These are phyloP conservation scores for Napeogenes inachia DNA, from an alignment of 2,888 invertebrate species.

Conservation along the genomic window DNA sequence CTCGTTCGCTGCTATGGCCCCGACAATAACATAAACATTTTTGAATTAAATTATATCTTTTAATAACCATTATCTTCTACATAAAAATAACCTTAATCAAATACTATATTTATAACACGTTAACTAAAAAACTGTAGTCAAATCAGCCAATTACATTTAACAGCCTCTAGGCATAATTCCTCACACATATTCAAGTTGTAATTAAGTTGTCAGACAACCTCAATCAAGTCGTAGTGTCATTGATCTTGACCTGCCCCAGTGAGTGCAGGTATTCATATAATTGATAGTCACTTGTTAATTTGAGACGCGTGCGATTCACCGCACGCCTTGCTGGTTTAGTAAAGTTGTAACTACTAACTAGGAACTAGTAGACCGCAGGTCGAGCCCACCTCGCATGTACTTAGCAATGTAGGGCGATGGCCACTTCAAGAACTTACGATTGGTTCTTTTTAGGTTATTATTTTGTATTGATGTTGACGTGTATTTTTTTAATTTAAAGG, in stretches of 20 bases:
- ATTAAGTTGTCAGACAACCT: conserved; percentile 6
- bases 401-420: too few relatives aligned
- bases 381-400: too few relatives aligned
- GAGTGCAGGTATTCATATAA: conserved; percentile 19
- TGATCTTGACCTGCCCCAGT: conserved; percentile 24
- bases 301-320: conserved; percentile 24
- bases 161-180: background rate
- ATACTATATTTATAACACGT: too few relatives aligned
- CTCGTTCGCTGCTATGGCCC: conserved; percentile 7
- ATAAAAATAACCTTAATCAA: too few relatives aligned
- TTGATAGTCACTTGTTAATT: conserved; percentile 3
- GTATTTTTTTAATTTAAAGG: too few relatives aligned
- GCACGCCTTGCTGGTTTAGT: conserved; percentile 16
- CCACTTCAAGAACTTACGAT: too few relatives aligned
- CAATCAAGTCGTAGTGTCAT: conserved; percentile 8
- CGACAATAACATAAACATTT: conserved; percentile 1
- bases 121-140: background rate
- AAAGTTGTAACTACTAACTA: conserved; percentile 17
- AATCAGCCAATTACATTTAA: background rate
- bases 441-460: too few relatives aligned
- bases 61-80: too few relatives aligned
- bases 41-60: background rate
- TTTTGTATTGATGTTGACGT: too few relatives aligned
- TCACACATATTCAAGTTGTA: background rate
- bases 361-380: background rate